Evolutionary conservation across 2,888 invertebrate genomes (phyloP), one percentile per base, ranked within the genome.

Genomic region (Eupeodes luniger): DNA sequence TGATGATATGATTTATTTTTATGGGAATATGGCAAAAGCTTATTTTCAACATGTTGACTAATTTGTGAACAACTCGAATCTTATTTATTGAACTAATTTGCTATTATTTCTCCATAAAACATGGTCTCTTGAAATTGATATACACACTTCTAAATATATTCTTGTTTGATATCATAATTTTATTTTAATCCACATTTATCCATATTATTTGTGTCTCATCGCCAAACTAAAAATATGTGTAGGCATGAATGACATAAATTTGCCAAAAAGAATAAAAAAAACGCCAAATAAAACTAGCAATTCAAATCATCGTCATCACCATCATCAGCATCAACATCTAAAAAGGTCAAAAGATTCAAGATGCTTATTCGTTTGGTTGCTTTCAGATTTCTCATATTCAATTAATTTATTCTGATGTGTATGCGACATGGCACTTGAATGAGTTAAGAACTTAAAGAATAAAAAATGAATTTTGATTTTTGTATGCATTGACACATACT

Each of bases 341-440:
- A 66, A 59, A 66, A 81, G 74, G 74, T 81, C 74, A 81, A 70
- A 62, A 40, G 44, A 70, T 70, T 53, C 53, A 69, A 53, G 51
- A 59, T 81, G 57, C 49, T 81, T 66, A 55, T 72, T 72, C n/a
- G 19, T 67, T 75, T 16, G 36, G 49, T 34, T 40, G 40, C 40
- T 40, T 14, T 81, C n/a, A 81, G 51, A 36, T 67, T 74, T 67
- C 6, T 44, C 57, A 66, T 74, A 12, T 64, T 74, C 72, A 72
- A 57, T 80, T 64, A 72, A 72, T 72, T 40, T 72, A 59, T 72
- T 72, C 59, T 72, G 59, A 59, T 66, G 9, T 57, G 59, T 34
- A 34, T 59, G 72, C 44, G 47, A 72, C 72, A 72, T 72, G 72
- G 44, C 72, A 72, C 59, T 72, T 59, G 72, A 72, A 59, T 72